These are phyloP conservation scores for Sorex araneus DNA, from an alignment of 2,113 vertebrate species.

Conservation along the genomic window DNA sequence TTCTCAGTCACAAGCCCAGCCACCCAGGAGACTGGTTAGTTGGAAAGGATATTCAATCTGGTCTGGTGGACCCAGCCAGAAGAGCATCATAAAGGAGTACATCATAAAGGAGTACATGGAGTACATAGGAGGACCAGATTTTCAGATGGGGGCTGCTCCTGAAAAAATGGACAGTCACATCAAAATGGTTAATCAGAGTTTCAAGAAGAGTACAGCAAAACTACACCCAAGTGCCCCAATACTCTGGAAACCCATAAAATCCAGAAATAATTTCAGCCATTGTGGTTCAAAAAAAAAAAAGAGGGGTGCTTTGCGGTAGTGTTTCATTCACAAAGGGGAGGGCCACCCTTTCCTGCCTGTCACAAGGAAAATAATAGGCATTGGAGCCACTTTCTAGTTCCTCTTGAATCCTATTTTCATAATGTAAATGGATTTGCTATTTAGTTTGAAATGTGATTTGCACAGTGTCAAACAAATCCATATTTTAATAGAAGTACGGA, in stretches of 20 bases:
- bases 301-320: background rate
- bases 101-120: background rate
- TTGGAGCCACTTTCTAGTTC: background rate
- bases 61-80: background rate
- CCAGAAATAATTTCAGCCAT: background rate
- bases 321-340: background rate
- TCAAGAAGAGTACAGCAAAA: too few species aligned
- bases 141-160: background rate
- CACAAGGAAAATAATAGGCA: background rate
- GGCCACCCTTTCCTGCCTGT: background rate
- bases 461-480: constrained; percentile 35
- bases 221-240: background rate
- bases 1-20: background rate
- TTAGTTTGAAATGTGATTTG: constrained; percentile 61
- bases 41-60: background rate
- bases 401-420: constrained; percentile 54
- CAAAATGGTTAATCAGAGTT: background rate
- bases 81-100: background rate
- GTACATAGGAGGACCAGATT: background rate
- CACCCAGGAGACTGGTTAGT: background rate
- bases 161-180: background rate
- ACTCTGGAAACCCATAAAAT: background rate
- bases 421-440: constrained; percentile 57
- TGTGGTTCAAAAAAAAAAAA: background rate
- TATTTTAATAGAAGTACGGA: constrained; percentile 39